Evolutionary conservation across 2,113 vertebrate species (phyloP).

Genomic region (Cairina moschata): DNA sequence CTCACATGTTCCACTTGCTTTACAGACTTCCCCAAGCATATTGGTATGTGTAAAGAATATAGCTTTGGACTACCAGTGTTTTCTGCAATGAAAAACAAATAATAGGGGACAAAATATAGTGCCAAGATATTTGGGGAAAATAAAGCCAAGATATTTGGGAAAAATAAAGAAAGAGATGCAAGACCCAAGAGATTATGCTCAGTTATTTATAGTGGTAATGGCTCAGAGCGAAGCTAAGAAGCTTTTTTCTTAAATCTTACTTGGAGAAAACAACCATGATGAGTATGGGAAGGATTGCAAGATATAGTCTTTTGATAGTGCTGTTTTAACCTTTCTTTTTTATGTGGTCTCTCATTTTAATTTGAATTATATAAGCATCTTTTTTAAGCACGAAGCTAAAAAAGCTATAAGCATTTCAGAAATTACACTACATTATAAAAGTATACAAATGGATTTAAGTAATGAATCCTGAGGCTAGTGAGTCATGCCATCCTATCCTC

Average conservation of each 20-base stretch:
- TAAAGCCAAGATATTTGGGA: neutral
- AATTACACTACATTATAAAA: neutral
- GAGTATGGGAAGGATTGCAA: neutral
- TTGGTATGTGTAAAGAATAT: neutral
- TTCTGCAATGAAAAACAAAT: neutral
- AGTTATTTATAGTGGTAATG: neutral
- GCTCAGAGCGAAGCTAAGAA: neutral
- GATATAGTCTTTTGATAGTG: neutral
- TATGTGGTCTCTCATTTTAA: neutral
- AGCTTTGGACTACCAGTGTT: neutral
- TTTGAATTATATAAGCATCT: neutral
- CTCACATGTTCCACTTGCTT: neutral
- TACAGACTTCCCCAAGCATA: neutral
- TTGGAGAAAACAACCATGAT: neutral
- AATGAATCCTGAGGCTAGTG: neutral
- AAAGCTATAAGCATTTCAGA: neutral
- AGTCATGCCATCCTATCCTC: slow-evolving; percentile 21
- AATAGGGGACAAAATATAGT: neutral
- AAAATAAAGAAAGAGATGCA: neutral
- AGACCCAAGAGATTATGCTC: neutral
- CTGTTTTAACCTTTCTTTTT: neutral
- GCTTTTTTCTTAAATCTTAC: neutral
- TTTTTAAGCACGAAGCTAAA: neutral
- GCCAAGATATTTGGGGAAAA: no score
- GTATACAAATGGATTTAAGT: neutral